Conservation (phyloP, 2,113 vertebrate species). For the Lutjanus erythropterus region DNA sequence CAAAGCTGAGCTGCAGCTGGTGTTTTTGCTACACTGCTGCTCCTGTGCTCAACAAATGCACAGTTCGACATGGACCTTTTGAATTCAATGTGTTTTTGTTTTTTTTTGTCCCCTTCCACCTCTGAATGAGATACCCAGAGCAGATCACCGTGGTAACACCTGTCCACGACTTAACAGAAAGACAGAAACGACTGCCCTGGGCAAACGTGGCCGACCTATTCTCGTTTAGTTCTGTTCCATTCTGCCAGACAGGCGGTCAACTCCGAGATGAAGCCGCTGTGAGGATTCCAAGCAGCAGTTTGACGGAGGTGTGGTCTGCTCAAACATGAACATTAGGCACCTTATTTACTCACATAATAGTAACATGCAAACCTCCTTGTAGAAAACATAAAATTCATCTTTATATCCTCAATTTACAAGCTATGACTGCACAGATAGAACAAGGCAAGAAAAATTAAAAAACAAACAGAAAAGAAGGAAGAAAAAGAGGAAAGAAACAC, state of each 20-base stretch:
- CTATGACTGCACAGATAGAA: conserved; percentile 73
- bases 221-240: neutral
- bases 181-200: neutral
- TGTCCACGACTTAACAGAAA: neutral
- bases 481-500: conserved; percentile 9
- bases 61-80: neutral
- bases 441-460: conserved; percentile 66
- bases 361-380: conserved; percentile 88
- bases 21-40: conserved; percentile 1
- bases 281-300: conserved; percentile 66
- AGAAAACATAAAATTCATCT: conserved; percentile 73
- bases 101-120: neutral
- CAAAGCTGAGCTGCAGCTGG: conserved; percentile 8
- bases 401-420: conserved; percentile 73
- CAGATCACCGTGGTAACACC: neutral
- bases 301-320: conserved; percentile 80
- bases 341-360: conserved; percentile 85
- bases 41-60: neutral
- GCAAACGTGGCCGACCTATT: neutral
- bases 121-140: conserved; percentile 2
- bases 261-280: conserved; percentile 23
- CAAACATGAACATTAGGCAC: conserved; percentile 90
- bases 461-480: conserved; percentile 36
- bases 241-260: conserved; percentile 38
- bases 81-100: neutral